These are phyloP conservation scores for Xyrichtys novacula DNA, from an alignment of 2,797 vertebrate species.

Conservation along the genomic window DNA sequence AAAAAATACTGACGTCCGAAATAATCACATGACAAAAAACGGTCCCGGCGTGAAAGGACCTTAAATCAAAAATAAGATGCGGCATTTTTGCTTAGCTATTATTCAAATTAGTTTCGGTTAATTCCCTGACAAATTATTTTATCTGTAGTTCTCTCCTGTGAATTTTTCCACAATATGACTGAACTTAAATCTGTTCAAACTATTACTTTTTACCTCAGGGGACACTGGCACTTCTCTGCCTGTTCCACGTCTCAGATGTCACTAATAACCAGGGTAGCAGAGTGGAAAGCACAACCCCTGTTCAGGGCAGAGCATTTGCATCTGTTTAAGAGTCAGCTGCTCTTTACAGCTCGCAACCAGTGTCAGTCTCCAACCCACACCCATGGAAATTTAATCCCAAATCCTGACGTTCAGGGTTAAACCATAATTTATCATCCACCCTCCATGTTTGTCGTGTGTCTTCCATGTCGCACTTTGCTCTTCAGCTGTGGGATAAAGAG, in stretches of 20 bases:
- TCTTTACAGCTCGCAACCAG: conserved; percentile 22
- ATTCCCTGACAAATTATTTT: neutral
- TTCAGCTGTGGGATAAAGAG: conserved; percentile 7
- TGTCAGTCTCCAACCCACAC: conserved; percentile 23
- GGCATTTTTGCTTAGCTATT: too few relatives aligned
- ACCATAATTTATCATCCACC: conserved; percentile 11
- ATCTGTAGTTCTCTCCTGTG: neutral
- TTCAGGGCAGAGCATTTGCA: conserved; percentile 44
- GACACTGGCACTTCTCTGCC: neutral
- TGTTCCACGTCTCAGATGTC: conserved; percentile 1
- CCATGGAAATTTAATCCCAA: conserved; percentile 35
- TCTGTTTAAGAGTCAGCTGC: conserved; percentile 50
- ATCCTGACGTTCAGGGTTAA: conserved; percentile 3
- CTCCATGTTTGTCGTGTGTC: conserved; percentile 14
- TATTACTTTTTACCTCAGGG: neutral
- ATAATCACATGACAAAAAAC: too few relatives aligned
- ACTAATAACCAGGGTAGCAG: neutral
- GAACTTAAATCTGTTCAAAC: neutral
- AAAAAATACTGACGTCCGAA: too few relatives aligned
- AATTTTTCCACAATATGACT: neutral
- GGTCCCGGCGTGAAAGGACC: too few relatives aligned
- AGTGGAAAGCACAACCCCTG: conserved; percentile 13
- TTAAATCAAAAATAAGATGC: too few relatives aligned
- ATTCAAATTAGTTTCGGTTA: too few relatives aligned
- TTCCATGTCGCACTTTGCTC: conserved; percentile 21